phyloP scores from a whole-genome alignment of 2,113 vertebrate species.

The Bubo bubo region DNA sequence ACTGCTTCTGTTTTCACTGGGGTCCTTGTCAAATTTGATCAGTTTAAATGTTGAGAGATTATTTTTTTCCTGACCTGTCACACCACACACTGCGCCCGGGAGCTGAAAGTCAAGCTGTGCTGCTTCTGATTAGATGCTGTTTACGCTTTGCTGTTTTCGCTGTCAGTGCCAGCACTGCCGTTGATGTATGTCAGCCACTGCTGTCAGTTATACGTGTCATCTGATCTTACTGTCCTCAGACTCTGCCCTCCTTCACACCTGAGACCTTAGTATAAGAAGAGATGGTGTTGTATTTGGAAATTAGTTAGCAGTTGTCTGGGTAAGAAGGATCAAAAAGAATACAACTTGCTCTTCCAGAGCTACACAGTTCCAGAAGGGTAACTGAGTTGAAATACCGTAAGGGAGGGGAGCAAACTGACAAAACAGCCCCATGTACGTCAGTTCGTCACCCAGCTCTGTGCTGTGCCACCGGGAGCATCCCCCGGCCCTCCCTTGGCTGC shows the following conservation, averaged over 20 bases:
- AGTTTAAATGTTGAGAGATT: not conserved
- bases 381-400: not conserved
- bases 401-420: not conserved
- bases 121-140: constrained; percentile 21
- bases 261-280: not conserved
- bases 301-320: not conserved
- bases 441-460: not conserved
- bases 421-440: not conserved
- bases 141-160: constrained; percentile 8
- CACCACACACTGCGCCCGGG: not conserved
- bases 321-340: not conserved
- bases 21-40: constrained; percentile 26
- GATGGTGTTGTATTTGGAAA: not conserved
- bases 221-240: not conserved
- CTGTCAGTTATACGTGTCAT: not conserved
- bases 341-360: not conserved
- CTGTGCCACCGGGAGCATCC: not conserved
- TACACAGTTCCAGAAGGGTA: not conserved
- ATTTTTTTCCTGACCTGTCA: constrained; percentile 17
- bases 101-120: constrained; percentile 24
- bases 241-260: not conserved
- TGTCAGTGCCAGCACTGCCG: not conserved
- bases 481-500: not conserved
- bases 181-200: not conserved
- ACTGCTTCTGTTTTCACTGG: constrained; percentile 9